Conservation (phyloP, 2,888 invertebrate genomes). For the Ennomos quercinarius region DNA sequence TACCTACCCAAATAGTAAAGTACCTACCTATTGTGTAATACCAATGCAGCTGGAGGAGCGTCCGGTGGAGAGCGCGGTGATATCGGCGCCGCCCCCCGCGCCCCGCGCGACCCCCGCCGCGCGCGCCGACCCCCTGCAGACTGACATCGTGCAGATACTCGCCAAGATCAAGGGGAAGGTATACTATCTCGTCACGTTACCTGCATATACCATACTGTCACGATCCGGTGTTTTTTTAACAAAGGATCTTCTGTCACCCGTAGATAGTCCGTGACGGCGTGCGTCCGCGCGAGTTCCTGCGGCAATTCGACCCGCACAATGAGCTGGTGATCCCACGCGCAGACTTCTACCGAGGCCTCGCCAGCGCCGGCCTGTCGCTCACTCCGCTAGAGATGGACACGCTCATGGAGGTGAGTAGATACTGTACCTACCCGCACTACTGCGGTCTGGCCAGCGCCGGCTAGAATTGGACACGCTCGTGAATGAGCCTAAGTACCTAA, state of each 20-base stretch:
- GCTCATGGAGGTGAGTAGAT: slow-evolving; percentile 85
- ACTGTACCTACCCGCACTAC: too few relatives aligned
- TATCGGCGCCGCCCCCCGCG: slow-evolving; percentile 46
- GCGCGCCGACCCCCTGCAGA: slow-evolving; percentile 74
- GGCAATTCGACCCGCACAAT: slow-evolving; percentile 87
- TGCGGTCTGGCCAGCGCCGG: too few relatives aligned
- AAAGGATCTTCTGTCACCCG: not conserved
- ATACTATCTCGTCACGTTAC: not conserved
- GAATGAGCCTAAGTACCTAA: too few relatives aligned
- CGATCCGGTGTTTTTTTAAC: not conserved
- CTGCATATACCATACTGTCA: not conserved
- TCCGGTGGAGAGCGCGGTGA: slow-evolving; percentile 64
- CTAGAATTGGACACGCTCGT: too few relatives aligned
- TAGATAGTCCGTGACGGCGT: slow-evolving; percentile 88
- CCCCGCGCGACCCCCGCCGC: slow-evolving; percentile 36
- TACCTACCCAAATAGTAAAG: too few relatives aligned
- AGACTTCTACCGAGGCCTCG: slow-evolving; percentile 90
- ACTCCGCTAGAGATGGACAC: slow-evolving; percentile 88
- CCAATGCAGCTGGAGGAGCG: slow-evolving; percentile 62
- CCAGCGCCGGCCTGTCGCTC: slow-evolving; percentile 87
- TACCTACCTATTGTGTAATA: too few relatives aligned
- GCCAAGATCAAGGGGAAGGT: slow-evolving; percentile 91
- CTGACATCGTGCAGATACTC: slow-evolving; percentile 89
- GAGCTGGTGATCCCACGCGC: slow-evolving; percentile 87
- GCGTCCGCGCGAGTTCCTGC: slow-evolving; percentile 87